phyloP scores from a whole-genome alignment of 2,797 vertebrate species.

The Melopsittacus undulatus region DNA sequence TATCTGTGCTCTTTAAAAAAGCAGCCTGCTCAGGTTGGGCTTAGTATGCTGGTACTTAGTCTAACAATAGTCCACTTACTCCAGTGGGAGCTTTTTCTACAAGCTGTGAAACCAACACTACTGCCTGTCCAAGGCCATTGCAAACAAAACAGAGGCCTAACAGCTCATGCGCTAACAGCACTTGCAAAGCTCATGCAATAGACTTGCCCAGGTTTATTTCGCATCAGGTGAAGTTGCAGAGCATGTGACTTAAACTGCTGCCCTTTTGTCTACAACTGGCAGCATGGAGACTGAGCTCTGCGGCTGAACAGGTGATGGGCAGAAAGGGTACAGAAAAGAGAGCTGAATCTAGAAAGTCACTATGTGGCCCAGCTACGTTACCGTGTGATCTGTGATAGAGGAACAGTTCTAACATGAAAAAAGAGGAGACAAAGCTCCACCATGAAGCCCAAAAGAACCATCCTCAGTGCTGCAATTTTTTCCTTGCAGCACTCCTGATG shows the following conservation, averaged over 20 bases:
- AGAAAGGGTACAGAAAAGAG: background rate
- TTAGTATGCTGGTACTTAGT: background rate
- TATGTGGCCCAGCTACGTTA: accelerated
- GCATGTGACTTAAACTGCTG: background rate
- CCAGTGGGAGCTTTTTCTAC: background rate
- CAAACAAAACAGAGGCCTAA: background rate
- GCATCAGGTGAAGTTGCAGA: background rate
- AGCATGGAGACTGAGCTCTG: accelerated
- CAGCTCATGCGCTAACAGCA: background rate
- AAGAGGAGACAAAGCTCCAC: background rate
- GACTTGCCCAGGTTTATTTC: background rate
- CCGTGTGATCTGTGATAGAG: background rate
- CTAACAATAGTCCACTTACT: background rate
- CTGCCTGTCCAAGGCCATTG: background rate
- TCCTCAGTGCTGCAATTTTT: background rate
- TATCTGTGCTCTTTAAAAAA: background rate
- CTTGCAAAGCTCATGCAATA: background rate
- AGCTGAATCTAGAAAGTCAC: background rate
- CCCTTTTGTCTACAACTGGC: background rate
- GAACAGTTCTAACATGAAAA: background rate
- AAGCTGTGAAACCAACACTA: background rate
- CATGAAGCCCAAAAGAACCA: background rate
- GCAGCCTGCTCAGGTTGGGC: background rate
- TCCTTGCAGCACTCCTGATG: background rate
- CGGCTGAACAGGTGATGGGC: background rate